phyloP scores from a whole-genome alignment of 2,888 invertebrate genomes.

The Phymatocera aterrima region DNA sequence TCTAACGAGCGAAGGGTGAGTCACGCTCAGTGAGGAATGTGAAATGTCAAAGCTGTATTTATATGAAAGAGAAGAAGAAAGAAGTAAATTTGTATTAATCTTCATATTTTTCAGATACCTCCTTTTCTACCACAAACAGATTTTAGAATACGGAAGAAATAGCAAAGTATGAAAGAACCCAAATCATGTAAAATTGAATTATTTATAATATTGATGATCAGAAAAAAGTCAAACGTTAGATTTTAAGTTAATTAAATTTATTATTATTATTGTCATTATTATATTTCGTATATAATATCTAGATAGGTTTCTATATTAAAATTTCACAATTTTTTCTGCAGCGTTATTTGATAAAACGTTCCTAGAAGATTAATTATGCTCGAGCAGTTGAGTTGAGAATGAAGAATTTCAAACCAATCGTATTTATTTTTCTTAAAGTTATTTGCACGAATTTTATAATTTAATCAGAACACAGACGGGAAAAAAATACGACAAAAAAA shows the following conservation, averaged over 20 bases:
- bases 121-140: constrained; percentile 97
- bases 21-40: constrained; percentile 48
- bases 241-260: constrained; percentile 54
- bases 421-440: constrained; percentile 25
- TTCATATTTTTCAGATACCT: constrained; percentile 87
- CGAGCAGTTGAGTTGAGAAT: constrained; percentile 23
- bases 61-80: background rate
- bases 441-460: constrained; percentile 31
- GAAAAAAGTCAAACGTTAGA: constrained; percentile 50
- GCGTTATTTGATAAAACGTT: constrained; percentile 28
- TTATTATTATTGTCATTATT: constrained; percentile 40
- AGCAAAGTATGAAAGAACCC: constrained; percentile 67
- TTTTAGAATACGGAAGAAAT: constrained; percentile 86
- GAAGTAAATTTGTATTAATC: constrained; percentile 24
- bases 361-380: constrained; percentile 16
- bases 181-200: constrained; percentile 61
- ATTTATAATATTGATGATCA: constrained; percentile 54
- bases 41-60: background rate
- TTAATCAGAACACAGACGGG: background rate
- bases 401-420: constrained; percentile 34
- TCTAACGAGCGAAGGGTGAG: constrained; percentile 95
- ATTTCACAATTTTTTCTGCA: background rate
- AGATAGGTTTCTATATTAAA: constrained; percentile 36
- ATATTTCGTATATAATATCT: too few species aligned
- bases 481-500: background rate